Percentiles rank a stretch among this genome's conserved stretches.
These are phyloP conservation scores for Maccullochella peelii DNA, from an alignment of 2,113 vertebrate species.

Conservation along the genomic window DNA sequence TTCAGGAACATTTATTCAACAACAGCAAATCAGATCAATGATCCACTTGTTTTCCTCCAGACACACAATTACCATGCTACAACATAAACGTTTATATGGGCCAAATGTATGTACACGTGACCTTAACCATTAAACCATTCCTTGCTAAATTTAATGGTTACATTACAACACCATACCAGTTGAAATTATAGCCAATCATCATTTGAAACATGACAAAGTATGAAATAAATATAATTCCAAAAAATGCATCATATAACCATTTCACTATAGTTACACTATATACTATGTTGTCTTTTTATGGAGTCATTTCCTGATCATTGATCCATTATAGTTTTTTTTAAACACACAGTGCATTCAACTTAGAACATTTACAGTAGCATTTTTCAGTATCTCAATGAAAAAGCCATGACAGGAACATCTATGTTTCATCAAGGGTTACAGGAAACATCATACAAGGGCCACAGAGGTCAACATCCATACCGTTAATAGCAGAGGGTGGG, in stretches of 20 bases:
- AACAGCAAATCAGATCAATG: conserved; percentile 93
- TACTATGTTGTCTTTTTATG: conserved; percentile 74
- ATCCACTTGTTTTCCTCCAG: conserved; percentile 89
- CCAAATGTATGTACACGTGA: conserved; percentile 86
- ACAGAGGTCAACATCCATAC: conserved; percentile 84
- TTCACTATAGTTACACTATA: conserved; percentile 85
- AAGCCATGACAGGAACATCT: conserved; percentile 82
- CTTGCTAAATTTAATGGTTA: conserved; percentile 86
- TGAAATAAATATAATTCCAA: conserved; percentile 78
- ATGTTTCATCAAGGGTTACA: conserved; percentile 77
- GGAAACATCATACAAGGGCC: conserved; percentile 79
- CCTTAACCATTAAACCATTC: conserved; percentile 87
- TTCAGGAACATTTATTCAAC: conserved; percentile 98
- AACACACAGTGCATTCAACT: conserved; percentile 84
- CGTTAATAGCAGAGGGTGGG: conserved; percentile 79
- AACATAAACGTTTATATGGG: conserved; percentile 87
- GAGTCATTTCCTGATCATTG: conserved; percentile 77
- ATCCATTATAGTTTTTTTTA: conserved; percentile 70
- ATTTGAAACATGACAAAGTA: conserved; percentile 80
- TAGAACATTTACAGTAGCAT: conserved; percentile 83
- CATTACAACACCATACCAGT: conserved; percentile 89
- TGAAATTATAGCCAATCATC: conserved; percentile 84
- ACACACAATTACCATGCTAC: conserved; percentile 92
- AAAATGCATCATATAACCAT: conserved; percentile 81
- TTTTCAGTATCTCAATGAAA: conserved; percentile 83